phyloP scores from a whole-genome alignment of 2,888 invertebrate genomes.

The Monoplex corrugatus region DNA sequence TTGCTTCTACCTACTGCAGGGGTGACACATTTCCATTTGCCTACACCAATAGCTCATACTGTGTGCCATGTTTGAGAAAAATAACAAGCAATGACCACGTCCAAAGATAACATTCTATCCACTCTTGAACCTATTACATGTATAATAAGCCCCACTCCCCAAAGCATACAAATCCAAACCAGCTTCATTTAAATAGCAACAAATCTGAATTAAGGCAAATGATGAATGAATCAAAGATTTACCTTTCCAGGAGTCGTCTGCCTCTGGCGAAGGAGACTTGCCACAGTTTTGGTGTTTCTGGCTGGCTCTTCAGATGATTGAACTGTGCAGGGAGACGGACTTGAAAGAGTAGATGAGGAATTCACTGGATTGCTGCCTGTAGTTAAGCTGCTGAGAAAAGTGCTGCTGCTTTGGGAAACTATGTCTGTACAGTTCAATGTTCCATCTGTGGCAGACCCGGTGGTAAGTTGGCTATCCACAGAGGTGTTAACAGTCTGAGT shows the following conservation, averaged over 20 bases:
- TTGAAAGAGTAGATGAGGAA: background rate
- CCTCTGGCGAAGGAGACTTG: conserved; percentile 10
- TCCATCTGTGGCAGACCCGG: background rate
- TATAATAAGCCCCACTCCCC: background rate
- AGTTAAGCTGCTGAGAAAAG: background rate
- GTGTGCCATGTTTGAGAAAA: background rate
- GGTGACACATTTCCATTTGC: background rate
- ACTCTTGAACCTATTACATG: background rate
- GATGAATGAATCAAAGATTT: background rate
- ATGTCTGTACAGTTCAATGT: background rate
- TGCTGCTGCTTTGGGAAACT: conserved; percentile 20
- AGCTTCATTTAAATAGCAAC: background rate
- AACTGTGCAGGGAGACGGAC: too few species aligned
- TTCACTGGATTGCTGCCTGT: background rate
- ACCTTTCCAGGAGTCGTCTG: background rate
- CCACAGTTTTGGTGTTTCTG: conserved; percentile 3
- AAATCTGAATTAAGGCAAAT: too few species aligned
- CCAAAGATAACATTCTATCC: background rate
- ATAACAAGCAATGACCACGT: background rate
- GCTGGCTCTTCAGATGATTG: conserved; percentile 1
- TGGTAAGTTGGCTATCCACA: too few species aligned
- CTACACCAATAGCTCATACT: background rate
- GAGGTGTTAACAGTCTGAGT: background rate
- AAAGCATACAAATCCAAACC: too few species aligned
- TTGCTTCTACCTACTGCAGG: background rate